Base-by-base conservation (phyloP, 2,113 vertebrate species). In the Cacatua alba region DNA sequence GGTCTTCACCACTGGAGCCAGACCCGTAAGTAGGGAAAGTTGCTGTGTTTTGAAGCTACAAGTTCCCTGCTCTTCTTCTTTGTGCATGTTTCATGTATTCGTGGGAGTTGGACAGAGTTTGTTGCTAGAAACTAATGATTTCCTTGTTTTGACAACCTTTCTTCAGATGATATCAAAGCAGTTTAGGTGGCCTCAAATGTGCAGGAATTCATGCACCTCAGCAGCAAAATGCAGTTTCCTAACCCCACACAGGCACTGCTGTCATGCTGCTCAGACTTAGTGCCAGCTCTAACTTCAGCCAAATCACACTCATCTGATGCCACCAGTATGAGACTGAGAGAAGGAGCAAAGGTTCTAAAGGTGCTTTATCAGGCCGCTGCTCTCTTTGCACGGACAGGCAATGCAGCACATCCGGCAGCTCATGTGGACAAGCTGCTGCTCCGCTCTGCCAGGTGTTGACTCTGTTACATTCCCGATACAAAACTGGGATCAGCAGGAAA, bases 311-410 rank as follows among this genome's bases (percentile, higher is more conserved):
- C 14, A 6, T 16, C 31, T 29, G 31, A 55, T 2, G 2, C 13
- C 18, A 17, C 0, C 0, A 53, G 28, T 15, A 28, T 1, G 0
- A 67, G 25, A 2, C 17, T 9, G 16, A 52, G 53, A 74, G 44
- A 71, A 62, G 37, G n/a, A 37, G 5, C 13, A 37, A 72, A 69
- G 51, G 26, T 11, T 44, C n/a, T 3, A 4, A 39, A 65, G 23
- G n/a, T 43, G 35, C 25, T 44, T 92, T 76, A 4, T 17, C 18
- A 60, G 20, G 18, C 6, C 6, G 4, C 48, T 69, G 23, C 18
- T 49, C 17, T 59, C 43, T 77, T 75, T 2, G 2, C 37, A 3
- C 0, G 10, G 20, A 17, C 2, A 0, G 37, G 41, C 52, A 37
- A 37, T 2, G n/a, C 41, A 69, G 44, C 48, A 11, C 17, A 63